Percentiles rank a stretch among this genome's conserved stretches.
Conservation (phyloP, 2,113 vertebrate genomes). For the Rattus norvegicus region GRCr8 NC_086020.1:138764501-138765000, state of each 20-base stretch:
- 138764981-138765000: background rate
- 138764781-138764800: background rate
- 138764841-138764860: background rate
- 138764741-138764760: background rate
- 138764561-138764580: background rate
- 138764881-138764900: background rate
- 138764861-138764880: constrained; percentile 2
- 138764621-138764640: background rate
- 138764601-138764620: background rate
- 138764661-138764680: background rate
- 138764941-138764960: background rate
- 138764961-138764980: background rate
- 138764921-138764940: background rate
- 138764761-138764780: background rate
- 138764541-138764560: background rate
- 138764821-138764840: background rate
- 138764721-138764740: background rate
- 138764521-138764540: background rate
- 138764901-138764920: background rate
- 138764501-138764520: background rate
- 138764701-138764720: background rate
- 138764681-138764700: background rate
- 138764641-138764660: background rate
- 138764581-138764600: background rate
- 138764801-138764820: background rate